A percentile compares a stretch with the other conserved stretches of the same genome.
These are phyloP conservation scores for Sebastes miniatus DNA, from an alignment of 2,797 vertebrate species.

Conservation along the genomic window DNA sequence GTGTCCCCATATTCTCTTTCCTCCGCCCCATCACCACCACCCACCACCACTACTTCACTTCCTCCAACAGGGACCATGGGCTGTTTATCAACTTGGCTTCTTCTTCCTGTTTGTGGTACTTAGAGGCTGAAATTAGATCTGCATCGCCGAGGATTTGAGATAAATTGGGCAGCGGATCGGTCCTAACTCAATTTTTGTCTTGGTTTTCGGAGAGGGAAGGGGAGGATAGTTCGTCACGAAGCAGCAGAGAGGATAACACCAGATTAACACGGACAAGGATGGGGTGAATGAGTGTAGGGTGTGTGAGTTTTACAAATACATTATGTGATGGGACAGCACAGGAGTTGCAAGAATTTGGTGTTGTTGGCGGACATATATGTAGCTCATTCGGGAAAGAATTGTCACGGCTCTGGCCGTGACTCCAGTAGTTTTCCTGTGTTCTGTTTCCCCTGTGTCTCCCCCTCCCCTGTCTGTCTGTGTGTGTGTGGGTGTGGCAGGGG, in stretches of 20 bases:
- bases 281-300: conserved; percentile 8
- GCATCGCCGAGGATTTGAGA: conserved; percentile 75
- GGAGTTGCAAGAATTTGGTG: background rate
- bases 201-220: conserved; percentile 50
- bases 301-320: background rate
- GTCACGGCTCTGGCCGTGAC: too few relatives aligned
- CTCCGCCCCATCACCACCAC: background rate
- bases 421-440: too few relatives aligned
- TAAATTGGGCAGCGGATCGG: conserved; percentile 76
- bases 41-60: conserved; percentile 33
- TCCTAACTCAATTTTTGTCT: conserved; percentile 70
- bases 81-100: conserved; percentile 74
- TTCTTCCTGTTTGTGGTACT: conserved; percentile 79
- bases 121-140: conserved; percentile 82
- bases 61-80: conserved; percentile 58
- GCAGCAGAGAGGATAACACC: conserved; percentile 45
- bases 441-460: too few relatives aligned
- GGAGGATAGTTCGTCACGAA: conserved; percentile 27
- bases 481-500: too few relatives aligned
- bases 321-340: background rate
- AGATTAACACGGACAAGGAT: conserved; percentile 13
- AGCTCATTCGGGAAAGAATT: background rate
- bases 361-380: background rate
- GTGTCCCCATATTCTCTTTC: conserved; percentile 56
- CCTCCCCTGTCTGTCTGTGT: too few relatives aligned